phyloP scores from a whole-genome alignment of 2,888 invertebrate genomes.

The Pimpla rufipes region DNA sequence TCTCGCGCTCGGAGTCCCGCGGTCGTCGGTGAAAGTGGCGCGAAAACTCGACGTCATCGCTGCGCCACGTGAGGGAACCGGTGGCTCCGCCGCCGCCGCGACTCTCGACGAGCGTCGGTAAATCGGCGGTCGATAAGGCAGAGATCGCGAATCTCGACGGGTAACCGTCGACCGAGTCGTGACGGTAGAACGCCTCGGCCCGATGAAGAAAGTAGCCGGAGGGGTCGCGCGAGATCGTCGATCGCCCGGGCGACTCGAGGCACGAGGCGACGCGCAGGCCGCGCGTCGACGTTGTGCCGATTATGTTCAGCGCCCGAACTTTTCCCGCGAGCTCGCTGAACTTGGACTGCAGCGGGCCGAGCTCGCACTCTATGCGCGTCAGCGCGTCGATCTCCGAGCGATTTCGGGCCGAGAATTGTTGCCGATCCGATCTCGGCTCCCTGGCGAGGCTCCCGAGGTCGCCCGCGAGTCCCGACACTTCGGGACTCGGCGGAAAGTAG shows the following conservation, averaged over 20 bases:
- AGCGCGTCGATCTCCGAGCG: slow-evolving; percentile 70
- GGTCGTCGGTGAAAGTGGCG: slow-evolving; percentile 13
- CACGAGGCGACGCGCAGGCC: slow-evolving; percentile 22
- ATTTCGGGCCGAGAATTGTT: slow-evolving; percentile 26
- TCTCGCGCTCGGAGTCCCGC: slow-evolving; percentile 11
- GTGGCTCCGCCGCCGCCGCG: not conserved
- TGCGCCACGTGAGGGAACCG: slow-evolving; percentile 25
- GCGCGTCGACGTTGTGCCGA: slow-evolving; percentile 42
- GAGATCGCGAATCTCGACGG: slow-evolving; percentile 7
- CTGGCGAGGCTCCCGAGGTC: not conserved
- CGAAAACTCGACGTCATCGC: not conserved
- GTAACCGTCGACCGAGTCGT: slow-evolving; percentile 35
- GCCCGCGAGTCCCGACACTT: slow-evolving; percentile 18
- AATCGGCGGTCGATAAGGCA: slow-evolving; percentile 41
- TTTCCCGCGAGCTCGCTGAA: slow-evolving; percentile 74
- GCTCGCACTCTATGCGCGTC: slow-evolving; percentile 74
- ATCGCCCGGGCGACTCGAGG: slow-evolving; percentile 33
- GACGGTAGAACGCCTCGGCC: slow-evolving; percentile 56
- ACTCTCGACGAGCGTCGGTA: not conserved
- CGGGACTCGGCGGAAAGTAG: slow-evolving; percentile 72
- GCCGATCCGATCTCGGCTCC: slow-evolving; percentile 18
- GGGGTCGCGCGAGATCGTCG: slow-evolving; percentile 48
- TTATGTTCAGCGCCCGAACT: slow-evolving; percentile 71
- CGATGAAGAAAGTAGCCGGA: slow-evolving; percentile 64
- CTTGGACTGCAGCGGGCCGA: slow-evolving; percentile 73